Evolutionary conservation across 2,888 invertebrate genomes (phyloP), one percentile per base, ranked within the genome.

Genomic region (Himalopsyche anomala): DNA sequence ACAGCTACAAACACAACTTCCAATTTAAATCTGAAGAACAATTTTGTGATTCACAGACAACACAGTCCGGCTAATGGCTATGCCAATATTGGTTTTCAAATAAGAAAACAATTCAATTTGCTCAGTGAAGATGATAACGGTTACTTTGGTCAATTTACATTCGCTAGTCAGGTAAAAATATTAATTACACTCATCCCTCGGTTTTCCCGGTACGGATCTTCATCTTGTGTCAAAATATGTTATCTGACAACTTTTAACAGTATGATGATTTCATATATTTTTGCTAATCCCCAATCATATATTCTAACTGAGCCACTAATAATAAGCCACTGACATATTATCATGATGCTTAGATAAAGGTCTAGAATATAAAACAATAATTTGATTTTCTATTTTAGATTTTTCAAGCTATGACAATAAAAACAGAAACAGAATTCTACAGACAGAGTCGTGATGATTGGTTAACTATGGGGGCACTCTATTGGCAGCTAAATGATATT

Each of bases 401-500:
- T 89, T 93, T 94, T 88, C 99, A 99, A 93, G 98, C 99, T 0
- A 95, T 98, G 94, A 95, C 97, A 0, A 95, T 97, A 69, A 97
- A 97, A 91, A 94, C 95, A 4, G 96, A 98, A 92, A 96, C 97
- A 0, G 99, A 99, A 90, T 94, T 94, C 87, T 98, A 98, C 91
- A 94, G 97, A 55, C 95, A 96, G 89, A 93, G 91, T 82, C 92
- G 92, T 89, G 90, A 89, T 2, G 91, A 92, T 81, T 93, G 93
- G 93, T 92, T 91, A 87, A 99, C 99, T 0, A 99, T 99, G 98
- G 99, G 99, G 0, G 98, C 99, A 0, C 93, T 99, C 84, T 99
- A 98, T 91, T 99, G 99, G 99, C 99, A 99, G 91, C 92, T 99
- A 15, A 99, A 99, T 91, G 99, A 99, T 91, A 97, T 99, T 54